A percentile compares a stretch with the other conserved stretches of the same genome.
Evolutionary conservation across 2,888 invertebrate genomes (phyloP).

Genomic region (Nymphalis urticae): DNA sequence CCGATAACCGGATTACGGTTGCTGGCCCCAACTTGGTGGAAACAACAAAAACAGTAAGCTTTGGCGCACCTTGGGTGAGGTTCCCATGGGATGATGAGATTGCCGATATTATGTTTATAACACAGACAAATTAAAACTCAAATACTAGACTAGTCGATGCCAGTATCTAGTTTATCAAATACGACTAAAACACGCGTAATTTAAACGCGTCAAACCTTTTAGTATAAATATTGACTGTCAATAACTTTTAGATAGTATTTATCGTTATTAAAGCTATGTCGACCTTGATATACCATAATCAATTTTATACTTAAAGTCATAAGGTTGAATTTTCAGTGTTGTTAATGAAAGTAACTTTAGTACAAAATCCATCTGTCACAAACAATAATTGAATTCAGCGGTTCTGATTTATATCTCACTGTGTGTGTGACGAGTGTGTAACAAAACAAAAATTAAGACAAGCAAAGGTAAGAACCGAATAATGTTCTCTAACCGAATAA

Average conservation of each 20-base stretch:
- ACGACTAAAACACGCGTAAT: no score
- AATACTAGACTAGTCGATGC: no score
- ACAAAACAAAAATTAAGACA: not conserved
- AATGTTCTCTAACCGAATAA: no score
- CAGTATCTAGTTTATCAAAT: no score
- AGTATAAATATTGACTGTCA: not conserved
- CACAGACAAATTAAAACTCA: no score
- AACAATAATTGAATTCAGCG: conserved; percentile 46
- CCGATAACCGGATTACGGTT: no score
- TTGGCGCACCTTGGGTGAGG: no score
- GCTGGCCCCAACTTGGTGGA: no score
- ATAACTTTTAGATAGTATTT: not conserved
- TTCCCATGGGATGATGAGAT: no score
- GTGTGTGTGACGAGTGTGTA: conserved; percentile 31
- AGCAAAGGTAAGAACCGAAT: no score
- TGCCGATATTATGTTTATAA: no score
- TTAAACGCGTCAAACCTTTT: not conserved
- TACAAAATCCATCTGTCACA: conserved; percentile 44
- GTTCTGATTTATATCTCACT: conserved; percentile 47
- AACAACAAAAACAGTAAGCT: no score
- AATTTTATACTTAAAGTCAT: conserved; percentile 8
- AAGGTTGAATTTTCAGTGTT: conserved; percentile 37
- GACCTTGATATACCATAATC: conserved; percentile 8
- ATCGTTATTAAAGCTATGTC: not conserved
- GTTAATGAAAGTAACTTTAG: conserved; percentile 20